phyloP scores from a whole-genome alignment of 2,888 invertebrate genomes.

The Rhamphomyia laevipes region DNA sequence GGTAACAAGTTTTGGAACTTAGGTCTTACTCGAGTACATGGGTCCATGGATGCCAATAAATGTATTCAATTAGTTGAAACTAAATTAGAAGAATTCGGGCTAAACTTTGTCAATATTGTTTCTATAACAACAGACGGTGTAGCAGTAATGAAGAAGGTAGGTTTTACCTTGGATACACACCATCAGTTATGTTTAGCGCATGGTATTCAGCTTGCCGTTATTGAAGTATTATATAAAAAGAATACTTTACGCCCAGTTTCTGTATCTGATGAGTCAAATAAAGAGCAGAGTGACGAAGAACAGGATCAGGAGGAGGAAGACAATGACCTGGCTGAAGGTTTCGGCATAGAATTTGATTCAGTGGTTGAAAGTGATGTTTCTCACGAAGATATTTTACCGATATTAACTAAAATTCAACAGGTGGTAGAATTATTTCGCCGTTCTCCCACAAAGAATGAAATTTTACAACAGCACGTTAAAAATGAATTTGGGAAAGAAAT shows the following conservation, averaged over 20 bases:
- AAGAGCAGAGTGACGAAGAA: neutral
- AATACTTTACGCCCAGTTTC: neutral
- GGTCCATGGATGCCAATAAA: neutral
- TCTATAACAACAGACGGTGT: neutral
- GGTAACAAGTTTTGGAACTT: neutral
- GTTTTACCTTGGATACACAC: neutral
- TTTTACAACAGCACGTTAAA: neutral
- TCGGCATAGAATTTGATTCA: neutral
- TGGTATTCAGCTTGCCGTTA: neutral
- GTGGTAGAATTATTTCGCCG: neutral
- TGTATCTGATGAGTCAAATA: neutral
- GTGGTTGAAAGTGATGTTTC: neutral
- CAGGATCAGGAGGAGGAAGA: neutral
- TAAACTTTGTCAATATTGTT: neutral
- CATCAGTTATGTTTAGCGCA: neutral
- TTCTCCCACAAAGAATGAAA: neutral
- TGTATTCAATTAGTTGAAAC: neutral
- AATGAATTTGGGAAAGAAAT: slow-evolving; percentile 1
- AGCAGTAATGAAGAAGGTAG: neutral
- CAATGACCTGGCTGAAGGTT: neutral
- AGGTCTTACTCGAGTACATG: neutral
- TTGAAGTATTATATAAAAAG: neutral
- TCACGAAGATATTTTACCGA: neutral
- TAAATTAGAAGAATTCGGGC: neutral
- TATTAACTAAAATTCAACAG: neutral